phyloP scores from a whole-genome alignment of 2,888 invertebrate species.

The Sesia apiformis region DNA sequence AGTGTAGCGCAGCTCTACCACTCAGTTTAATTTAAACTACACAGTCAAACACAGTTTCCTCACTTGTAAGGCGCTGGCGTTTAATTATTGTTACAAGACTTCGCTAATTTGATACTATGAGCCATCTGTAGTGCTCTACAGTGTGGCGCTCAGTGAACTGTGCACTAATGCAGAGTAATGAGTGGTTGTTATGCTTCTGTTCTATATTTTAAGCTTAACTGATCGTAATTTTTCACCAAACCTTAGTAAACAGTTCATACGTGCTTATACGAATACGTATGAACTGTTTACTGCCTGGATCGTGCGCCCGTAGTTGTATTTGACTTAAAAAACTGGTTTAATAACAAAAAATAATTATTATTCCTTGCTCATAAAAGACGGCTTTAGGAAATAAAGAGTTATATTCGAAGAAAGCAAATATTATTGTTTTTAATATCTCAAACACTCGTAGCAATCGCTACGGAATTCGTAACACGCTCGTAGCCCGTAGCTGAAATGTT shows the following conservation, averaged over 20 bases:
- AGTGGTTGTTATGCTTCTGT: neutral
- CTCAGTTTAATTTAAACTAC: constrained; percentile 50
- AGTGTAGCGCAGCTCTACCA: constrained; percentile 10
- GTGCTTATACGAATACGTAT: no score
- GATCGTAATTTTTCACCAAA: neutral
- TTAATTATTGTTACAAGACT: constrained; percentile 58
- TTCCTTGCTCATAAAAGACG: neutral
- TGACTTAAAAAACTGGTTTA: no score
- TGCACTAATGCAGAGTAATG: constrained; percentile 14
- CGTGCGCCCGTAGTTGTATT: no score
- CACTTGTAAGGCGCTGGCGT: constrained; percentile 25
- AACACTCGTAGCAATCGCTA: neutral
- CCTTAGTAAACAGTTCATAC: no score
- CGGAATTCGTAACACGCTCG: neutral
- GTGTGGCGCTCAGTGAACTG: constrained; percentile 28
- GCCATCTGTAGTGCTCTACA: constrained; percentile 31
- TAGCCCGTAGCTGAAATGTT: neutral
- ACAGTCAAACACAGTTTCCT: constrained; percentile 49
- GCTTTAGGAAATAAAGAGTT: no score
- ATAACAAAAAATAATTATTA: no score
- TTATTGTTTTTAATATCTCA: neutral
- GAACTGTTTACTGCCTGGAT: no score
- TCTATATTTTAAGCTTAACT: no score
- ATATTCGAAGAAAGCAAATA: neutral
- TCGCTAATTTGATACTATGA: constrained; percentile 53